Evolutionary conservation across 2,113 vertebrate genomes (phyloP).

Genomic region (Heptranchias perlo): DNA sequence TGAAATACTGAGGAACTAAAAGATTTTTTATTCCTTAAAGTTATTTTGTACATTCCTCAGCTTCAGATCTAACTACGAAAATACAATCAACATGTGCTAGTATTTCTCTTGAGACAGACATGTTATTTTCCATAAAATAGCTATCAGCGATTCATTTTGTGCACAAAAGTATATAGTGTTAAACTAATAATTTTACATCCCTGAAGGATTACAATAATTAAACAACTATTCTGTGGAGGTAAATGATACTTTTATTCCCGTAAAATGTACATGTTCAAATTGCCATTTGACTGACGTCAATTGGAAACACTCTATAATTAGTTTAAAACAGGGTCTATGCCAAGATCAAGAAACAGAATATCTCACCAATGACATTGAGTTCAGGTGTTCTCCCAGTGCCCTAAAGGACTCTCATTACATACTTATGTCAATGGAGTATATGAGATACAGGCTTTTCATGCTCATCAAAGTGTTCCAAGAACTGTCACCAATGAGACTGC

Average conservation of each 20-base stretch:
- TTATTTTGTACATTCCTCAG: neutral
- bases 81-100: neutral
- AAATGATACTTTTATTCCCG: neutral
- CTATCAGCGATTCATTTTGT: neutral
- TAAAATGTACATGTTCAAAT: neutral
- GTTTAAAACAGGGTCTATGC: neutral
- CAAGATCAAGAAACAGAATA: neutral
- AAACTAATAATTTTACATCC: neutral
- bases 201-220: constrained; percentile 12
- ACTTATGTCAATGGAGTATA: neutral
- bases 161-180: neutral
- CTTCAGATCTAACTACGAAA: no score
- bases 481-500: no score
- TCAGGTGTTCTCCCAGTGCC: neutral
- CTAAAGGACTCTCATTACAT: neutral
- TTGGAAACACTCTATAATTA: neutral
- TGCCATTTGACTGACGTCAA: neutral
- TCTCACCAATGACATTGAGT: neutral
- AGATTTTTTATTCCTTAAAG: neutral
- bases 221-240: neutral
- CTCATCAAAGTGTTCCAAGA: neutral
- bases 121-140: constrained; percentile 6
- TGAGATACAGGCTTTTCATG: neutral
- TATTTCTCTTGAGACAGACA: neutral
- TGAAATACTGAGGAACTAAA: neutral